phyloP scores from a whole-genome alignment of 2,113 vertebrate genomes.

The Cephalopterus ornatus region DNA sequence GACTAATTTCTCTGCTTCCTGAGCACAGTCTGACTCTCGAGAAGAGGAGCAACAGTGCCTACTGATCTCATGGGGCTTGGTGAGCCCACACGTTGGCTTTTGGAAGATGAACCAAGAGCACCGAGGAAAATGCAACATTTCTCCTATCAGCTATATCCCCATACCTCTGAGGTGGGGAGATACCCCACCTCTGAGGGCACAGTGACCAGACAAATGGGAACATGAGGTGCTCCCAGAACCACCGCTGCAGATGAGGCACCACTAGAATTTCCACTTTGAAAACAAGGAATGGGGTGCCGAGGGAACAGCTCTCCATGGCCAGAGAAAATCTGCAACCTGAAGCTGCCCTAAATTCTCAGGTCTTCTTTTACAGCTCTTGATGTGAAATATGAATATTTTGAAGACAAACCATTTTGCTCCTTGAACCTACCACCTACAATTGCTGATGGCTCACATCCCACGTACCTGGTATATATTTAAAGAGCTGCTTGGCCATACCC shows the following conservation, averaged over 20 bases:
- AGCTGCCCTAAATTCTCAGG: neutral
- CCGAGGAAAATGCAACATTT: neutral
- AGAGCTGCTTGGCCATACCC: neutral
- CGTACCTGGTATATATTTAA: rapidly evolving
- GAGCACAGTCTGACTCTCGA: neutral
- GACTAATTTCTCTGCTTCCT: neutral
- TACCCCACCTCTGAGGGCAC: rapidly evolving
- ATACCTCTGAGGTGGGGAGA: no score
- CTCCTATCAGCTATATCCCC: rapidly evolving
- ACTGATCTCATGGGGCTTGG: rapidly evolving
- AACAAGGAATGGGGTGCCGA: rapidly evolving
- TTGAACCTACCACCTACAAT: rapidly evolving
- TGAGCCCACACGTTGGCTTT: rapidly evolving
- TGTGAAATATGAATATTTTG: neutral
- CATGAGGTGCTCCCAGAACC: neutral
- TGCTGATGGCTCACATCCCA: neutral
- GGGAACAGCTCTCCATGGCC: neutral
- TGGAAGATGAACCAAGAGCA: neutral
- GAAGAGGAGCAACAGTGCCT: neutral
- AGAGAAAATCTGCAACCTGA: neutral
- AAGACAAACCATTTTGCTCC: neutral
- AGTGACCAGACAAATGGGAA: neutral
- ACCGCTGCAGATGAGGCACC: neutral
- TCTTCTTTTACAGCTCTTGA: neutral
- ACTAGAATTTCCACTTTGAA: neutral